These are phyloP conservation scores for Rosalia funebris DNA, from an alignment of 2,888 invertebrate species.

Conservation along the genomic window DNA sequence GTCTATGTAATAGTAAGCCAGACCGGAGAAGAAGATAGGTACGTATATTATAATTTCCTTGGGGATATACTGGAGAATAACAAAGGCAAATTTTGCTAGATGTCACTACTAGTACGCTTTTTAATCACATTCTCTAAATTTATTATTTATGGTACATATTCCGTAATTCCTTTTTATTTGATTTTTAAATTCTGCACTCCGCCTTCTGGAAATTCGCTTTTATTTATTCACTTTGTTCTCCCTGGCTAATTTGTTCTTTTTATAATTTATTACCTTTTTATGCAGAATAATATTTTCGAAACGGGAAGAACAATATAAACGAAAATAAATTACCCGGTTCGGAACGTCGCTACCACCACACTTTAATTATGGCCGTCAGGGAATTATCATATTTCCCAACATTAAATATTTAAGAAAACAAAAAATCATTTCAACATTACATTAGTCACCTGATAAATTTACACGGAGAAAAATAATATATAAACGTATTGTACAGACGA, in stretches of 20 bases:
- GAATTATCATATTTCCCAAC: too few relatives aligned
- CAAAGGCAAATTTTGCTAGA: conserved; percentile 50
- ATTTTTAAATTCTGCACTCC: conserved; percentile 46
- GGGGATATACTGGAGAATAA: conserved; percentile 56
- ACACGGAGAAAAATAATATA: too few relatives aligned
- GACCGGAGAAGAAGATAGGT: conserved; percentile 49
- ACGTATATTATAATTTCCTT: conserved; percentile 64
- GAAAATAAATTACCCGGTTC: conserved; percentile 10
- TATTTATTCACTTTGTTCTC: conserved; percentile 47
- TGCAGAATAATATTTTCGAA: conserved; percentile 7
- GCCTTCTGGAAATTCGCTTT: conserved; percentile 38
- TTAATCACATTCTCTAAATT: conserved; percentile 56
- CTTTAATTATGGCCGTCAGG: not conserved
- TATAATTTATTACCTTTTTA: conserved; percentile 34
- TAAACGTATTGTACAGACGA: too few relatives aligned
- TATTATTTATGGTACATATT: conserved; percentile 54
- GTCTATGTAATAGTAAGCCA: conserved; percentile 49
- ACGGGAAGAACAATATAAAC: conserved; percentile 14
- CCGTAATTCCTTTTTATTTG: conserved; percentile 54
- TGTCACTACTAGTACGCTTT: conserved; percentile 56
- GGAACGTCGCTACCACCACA: not conserved
- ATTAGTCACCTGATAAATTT: too few relatives aligned
- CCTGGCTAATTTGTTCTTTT: conserved; percentile 41
- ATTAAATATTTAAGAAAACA: too few relatives aligned
- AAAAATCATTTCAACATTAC: too few relatives aligned